These are phyloP conservation scores for Netelia virgata DNA, from an alignment of 2,888 invertebrate species.

Conservation along the genomic window DNA sequence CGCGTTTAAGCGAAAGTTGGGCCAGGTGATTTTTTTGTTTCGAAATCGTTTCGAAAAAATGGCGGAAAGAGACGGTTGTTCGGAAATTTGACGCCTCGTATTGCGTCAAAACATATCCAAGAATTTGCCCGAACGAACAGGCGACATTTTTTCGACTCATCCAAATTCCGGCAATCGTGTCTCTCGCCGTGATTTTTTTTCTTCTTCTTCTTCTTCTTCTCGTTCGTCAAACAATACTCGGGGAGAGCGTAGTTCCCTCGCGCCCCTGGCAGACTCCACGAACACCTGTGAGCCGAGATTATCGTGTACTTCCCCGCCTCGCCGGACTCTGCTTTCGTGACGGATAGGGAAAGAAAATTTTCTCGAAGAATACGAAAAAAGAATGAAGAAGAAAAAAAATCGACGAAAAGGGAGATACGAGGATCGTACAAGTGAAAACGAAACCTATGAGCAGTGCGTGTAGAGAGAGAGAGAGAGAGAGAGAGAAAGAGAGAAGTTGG, in stretches of 20 bases:
- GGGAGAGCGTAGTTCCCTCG: slow-evolving; percentile 44
- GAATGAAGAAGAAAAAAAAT: slow-evolving; percentile 10
- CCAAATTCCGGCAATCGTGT: slow-evolving; percentile 3
- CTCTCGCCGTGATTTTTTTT: neutral
- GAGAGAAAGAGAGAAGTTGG: slow-evolving; percentile 52
- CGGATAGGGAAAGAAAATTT: slow-evolving; percentile 47
- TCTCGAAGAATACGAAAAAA: slow-evolving; percentile 30
- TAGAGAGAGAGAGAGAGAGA: neutral
- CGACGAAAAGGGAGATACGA: slow-evolving; percentile 36
- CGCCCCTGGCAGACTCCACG: slow-evolving; percentile 13
- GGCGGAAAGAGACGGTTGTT: neutral
- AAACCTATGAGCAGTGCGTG: slow-evolving; percentile 40
- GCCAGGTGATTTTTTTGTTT: slow-evolving; percentile 1
- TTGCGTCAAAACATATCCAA: neutral
- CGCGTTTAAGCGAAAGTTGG: slow-evolving; percentile 26
- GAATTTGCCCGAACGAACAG: neutral
- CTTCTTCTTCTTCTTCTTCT: slow-evolving; percentile 4
- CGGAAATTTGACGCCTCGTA: neutral
- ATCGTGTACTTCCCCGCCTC: slow-evolving; percentile 30
- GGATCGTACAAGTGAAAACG: slow-evolving; percentile 47
- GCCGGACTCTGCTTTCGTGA: neutral
- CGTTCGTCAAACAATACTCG: slow-evolving; percentile 20
- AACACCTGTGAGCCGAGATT: slow-evolving; percentile 59
- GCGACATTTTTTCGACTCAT: slow-evolving; percentile 9
- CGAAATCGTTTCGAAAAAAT: neutral